phyloP scores from a whole-genome alignment of 1,140 invertebrate genomes.

The Trichonephila clavata region DNA sequence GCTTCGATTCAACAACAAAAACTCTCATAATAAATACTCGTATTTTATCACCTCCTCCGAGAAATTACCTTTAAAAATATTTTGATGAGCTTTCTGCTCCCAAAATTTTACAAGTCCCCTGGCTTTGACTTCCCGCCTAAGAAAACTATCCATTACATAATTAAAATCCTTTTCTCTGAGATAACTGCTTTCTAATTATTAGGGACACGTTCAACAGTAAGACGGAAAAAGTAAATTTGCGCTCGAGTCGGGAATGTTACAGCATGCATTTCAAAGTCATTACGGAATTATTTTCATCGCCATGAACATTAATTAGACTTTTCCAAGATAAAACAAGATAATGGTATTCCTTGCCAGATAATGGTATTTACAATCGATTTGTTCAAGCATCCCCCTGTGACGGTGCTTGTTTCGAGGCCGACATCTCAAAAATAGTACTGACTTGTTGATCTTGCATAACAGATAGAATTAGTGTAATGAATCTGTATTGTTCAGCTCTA shows the following conservation, averaged over 20 bases:
- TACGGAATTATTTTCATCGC: background rate
- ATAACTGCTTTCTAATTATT: background rate
- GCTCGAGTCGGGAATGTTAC: background rate
- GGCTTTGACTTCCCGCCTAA: too few species aligned
- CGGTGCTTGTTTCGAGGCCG: background rate
- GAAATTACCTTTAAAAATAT: too few species aligned
- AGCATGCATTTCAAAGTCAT: background rate
- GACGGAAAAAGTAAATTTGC: background rate
- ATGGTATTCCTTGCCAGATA: background rate
- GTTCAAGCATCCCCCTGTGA: background rate
- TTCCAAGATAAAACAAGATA: background rate
- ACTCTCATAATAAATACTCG: background rate
- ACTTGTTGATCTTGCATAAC: too few species aligned
- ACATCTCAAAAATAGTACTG: too few species aligned
- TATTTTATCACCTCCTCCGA: background rate
- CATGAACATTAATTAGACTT: background rate
- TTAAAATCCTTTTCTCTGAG: background rate
- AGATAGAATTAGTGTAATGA: too few species aligned
- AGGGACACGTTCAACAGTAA: background rate
- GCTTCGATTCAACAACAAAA: background rate
- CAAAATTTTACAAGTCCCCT: too few species aligned
- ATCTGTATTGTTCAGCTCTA: too few species aligned
- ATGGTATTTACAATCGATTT: background rate
- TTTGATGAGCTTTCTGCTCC: too few species aligned
- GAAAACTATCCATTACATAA: conserved; percentile 5